Evolutionary conservation across 2,113 vertebrate species (phyloP), one percentile per base, ranked within the genome.

Genomic region (Ameiurus melas): DNA sequence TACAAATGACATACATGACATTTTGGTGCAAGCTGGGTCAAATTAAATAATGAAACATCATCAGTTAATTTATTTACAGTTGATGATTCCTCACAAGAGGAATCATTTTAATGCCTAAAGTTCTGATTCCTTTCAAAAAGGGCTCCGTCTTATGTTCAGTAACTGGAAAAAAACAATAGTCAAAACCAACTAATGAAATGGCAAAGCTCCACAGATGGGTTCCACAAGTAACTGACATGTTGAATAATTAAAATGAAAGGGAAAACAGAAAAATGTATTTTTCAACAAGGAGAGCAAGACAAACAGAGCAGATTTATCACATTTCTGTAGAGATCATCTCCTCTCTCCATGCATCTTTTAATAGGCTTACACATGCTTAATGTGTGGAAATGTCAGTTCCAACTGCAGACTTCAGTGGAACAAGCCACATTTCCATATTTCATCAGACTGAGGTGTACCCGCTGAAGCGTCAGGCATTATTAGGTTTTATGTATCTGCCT

Each of bases 341-440:
- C 81, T 82, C 79, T 91, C 60, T 68, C 20, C 62, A 51, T 58
- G 70, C 43, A 80, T 85, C 20, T 81, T 85, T 66, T 86, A 88
- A 87, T 90, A 87, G 83, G 87, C 87, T 89, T 90, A 86, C 84
- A 70, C 87, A 60, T 79, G 85, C 62, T 90, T 91, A 87, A 90
- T 58, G 85, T 70, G 85, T 77, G 83, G 87, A 88, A 90, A 85
- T 90, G 89, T 89, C 89, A 91, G 75, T 71, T 58, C 57, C 58
- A 68, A 86, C 85, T 80, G 82, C 85, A 88, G 60, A 85, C 83
- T 43, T 90, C 78, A 57, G 51, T 86, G 70, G 88, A 89, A 84
- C 89, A 87, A 90, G 87, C 62, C 7, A 13, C 87, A 89, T 91
- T 89, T 90, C 89, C 87, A 91, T 90, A 90, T 89, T 89, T 91